Conservation (phyloP, 2,113 vertebrate genomes). For the Channa argus region DNA sequence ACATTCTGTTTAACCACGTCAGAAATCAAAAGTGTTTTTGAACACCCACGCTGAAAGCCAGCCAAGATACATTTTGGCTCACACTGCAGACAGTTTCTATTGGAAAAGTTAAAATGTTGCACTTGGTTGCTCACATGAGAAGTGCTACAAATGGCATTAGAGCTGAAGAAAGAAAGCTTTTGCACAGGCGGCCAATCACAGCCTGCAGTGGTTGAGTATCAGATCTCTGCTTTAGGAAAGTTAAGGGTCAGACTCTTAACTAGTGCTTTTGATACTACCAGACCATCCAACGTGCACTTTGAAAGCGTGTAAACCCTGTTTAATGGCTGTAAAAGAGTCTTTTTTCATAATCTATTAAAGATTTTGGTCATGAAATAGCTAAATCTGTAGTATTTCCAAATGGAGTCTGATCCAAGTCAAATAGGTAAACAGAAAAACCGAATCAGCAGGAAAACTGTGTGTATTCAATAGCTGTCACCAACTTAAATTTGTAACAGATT, state of each 20-base stretch:
- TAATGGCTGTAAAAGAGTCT: no score
- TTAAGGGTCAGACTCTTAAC: no score
- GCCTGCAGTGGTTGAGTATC: background rate
- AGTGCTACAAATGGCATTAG: background rate
- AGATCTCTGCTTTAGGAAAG: no score
- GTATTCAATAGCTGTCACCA: constrained; percentile 30
- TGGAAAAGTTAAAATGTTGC: background rate
- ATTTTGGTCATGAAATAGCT: no score
- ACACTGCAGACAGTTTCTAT: no score
- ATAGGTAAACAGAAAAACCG: constrained; percentile 18
- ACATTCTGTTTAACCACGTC: background rate
- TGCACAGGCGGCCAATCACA: background rate
- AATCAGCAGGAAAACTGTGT: background rate
- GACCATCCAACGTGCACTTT: no score
- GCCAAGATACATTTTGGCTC: no score
- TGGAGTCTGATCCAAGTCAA: constrained; percentile 19
- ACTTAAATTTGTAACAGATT: constrained; percentile 47
- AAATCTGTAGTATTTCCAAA: background rate
- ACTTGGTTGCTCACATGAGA: background rate
- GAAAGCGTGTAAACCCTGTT: no score
- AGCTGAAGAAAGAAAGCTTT: background rate
- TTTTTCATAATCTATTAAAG: no score
- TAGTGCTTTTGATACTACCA: no score
- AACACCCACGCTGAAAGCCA: no score
- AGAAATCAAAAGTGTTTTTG: background rate